Base-by-base conservation (phyloP, 2,888 invertebrate species). In the Melipona bicolor region DNA sequence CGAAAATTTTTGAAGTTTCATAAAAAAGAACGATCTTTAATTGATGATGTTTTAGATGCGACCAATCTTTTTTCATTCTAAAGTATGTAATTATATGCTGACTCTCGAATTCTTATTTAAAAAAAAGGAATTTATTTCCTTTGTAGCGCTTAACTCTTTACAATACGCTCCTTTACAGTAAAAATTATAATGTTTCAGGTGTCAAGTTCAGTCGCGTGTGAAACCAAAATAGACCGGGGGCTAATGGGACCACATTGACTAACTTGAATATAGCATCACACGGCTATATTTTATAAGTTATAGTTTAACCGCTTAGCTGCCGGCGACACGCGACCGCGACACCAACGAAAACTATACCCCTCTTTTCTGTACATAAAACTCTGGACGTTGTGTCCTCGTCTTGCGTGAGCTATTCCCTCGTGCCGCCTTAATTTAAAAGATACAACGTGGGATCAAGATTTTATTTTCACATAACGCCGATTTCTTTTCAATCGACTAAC, bases 141-240 rank as follows among this genome's bases (percentile, higher is more conserved):
- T 43, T 43, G 43, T 9, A 9, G 24, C 27, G 24, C 19, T 19
- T 19, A 17, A 3, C 21, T 64, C 36, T 43, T 9, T 43, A 9
- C 24, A 43, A 21, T 61, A 43, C 43, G 9, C 43, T 43, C 43
- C 9, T 6, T 24, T 43, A 24, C 21, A 17, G 27, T 43, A 2
- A 43, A 15, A 49, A 75, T 65, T 5, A 3, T 19, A 1, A 67
- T 92, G 91, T 94, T 94, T 87, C 93, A 95, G 95, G 95, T 91
- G 96, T 97, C 91, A 97, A 97, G 95, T 97, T 97, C 95, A 97
- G 97, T 95, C 97, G 97, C 94, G 97, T 97, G 87, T 97, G 95
- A 95, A 91, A 88, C 85, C 89, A 27, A 77, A 59, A 85, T 88
- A 88, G 88, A 61, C 13, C 50, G 43, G 69, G 36, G 68, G 89